phyloP scores from a whole-genome alignment of 2,113 vertebrate genomes.

The Vidua chalybeata region DNA sequence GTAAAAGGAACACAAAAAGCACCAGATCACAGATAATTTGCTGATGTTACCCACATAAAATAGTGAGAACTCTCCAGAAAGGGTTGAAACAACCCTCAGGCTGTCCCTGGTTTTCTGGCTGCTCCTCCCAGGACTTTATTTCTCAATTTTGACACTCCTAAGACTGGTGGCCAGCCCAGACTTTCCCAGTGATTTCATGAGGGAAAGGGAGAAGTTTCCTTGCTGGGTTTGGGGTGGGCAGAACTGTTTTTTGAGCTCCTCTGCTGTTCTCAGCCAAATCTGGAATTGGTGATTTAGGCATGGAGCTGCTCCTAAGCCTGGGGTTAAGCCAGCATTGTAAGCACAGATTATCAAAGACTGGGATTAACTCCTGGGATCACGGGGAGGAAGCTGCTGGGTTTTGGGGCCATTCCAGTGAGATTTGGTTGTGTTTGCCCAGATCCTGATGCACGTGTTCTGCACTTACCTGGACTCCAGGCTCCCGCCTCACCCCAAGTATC shows the following conservation, averaged over 20 bases:
- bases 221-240: no score
- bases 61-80: not conserved
- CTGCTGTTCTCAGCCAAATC: not conserved
- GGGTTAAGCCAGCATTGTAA: accelerated
- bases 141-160: not conserved
- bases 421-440: conserved; percentile 68
- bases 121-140: not conserved
- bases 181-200: not conserved
- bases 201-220: not conserved
- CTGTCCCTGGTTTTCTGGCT: accelerated
- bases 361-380: accelerated
- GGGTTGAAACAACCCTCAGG: not conserved
- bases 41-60: not conserved
- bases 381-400: no score
- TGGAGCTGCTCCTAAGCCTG: not conserved
- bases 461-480: conserved; percentile 96
- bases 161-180: accelerated
- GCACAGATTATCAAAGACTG: accelerated
- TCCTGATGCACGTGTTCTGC: conserved; percentile 94
- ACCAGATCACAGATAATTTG: not conserved
- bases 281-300: not conserved
- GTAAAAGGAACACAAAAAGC: accelerated
- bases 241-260: not conserved
- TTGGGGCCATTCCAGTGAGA: not conserved
- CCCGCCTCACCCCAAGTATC: conserved; percentile 94